Evolutionary conservation across 2,113 vertebrate species (phyloP).

Genomic region (Rhinichthys klamathensis): DNA sequence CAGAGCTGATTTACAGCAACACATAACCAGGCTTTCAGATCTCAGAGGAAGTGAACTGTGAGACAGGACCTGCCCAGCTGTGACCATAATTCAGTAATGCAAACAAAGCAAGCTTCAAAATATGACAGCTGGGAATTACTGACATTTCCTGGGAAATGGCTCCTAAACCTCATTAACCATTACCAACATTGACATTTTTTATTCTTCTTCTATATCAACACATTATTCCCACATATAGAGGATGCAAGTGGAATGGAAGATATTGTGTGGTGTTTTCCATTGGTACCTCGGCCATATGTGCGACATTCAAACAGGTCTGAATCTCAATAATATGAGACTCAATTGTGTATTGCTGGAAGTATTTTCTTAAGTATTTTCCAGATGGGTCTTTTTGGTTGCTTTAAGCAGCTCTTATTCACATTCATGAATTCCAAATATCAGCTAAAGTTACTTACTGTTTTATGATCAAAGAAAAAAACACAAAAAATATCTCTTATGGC

Average conservation of each 20-base stretch:
- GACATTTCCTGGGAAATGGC: constrained; percentile 37
- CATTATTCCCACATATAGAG: constrained; percentile 21
- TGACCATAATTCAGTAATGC: constrained; percentile 35
- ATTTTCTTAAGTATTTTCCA: neutral
- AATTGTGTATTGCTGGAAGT: neutral
- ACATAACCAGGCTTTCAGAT: neutral
- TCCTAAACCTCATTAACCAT: constrained; percentile 22
- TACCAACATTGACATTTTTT: constrained; percentile 3
- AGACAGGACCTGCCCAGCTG: constrained; percentile 14
- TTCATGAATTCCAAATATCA: neutral
- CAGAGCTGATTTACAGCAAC: constrained; percentile 30
- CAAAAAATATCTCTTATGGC: no score
- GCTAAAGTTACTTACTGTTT: neutral
- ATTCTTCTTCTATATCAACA: neutral
- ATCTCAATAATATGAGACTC: neutral
- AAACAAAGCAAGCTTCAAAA: constrained; percentile 34
- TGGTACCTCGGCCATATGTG: neutral
- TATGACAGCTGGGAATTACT: constrained; percentile 39
- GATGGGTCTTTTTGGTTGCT: neutral
- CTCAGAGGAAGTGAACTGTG: constrained; percentile 32
- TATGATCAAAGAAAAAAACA: neutral
- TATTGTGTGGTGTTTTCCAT: neutral
- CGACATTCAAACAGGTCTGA: neutral
- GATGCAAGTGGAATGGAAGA: neutral
- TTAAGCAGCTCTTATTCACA: neutral